Evolutionary conservation across 2,888 invertebrate genomes (phyloP).

Genomic region (Xestia rhomboidea): DNA sequence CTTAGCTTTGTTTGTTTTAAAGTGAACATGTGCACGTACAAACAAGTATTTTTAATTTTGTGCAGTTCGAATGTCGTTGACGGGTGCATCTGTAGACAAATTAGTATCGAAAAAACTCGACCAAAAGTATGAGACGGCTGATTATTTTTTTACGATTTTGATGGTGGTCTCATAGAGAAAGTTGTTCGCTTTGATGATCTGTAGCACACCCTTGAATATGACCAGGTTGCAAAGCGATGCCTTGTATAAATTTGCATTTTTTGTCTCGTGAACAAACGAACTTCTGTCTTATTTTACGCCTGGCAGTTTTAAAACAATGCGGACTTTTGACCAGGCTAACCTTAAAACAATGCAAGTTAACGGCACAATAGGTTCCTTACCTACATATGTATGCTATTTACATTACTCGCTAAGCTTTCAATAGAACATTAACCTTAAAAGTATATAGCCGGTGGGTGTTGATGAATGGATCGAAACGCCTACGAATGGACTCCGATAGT

Average conservation of each 20-base stretch:
- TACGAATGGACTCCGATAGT: slow-evolving; percentile 55
- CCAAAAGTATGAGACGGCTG: too few relatives aligned
- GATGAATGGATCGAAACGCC: slow-evolving; percentile 60
- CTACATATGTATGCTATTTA: slow-evolving; percentile 4
- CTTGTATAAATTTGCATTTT: too few relatives aligned
- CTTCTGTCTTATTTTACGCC: neutral
- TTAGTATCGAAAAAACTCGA: too few relatives aligned
- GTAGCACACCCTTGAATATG: too few relatives aligned
- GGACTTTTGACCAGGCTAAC: neutral
- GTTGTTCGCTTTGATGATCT: too few relatives aligned
- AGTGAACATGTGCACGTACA: too few relatives aligned
- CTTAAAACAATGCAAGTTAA: neutral
- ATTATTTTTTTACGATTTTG: too few relatives aligned
- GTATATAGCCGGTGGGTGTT: slow-evolving; percentile 60
- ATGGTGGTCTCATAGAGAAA: too few relatives aligned
- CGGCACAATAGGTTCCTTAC: neutral
- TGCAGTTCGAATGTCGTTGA: neutral
- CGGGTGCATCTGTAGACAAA: neutral
- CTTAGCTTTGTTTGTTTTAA: neutral
- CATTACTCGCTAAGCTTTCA: slow-evolving; percentile 41
- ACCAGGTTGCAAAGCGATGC: too few relatives aligned
- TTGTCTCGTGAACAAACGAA: neutral
- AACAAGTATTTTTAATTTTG: neutral
- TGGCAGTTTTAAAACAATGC: neutral
- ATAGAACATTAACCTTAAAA: slow-evolving; percentile 25